Evolutionary conservation across 2,113 vertebrate genomes (phyloP).

Genomic region (Rhea americana): DNA sequence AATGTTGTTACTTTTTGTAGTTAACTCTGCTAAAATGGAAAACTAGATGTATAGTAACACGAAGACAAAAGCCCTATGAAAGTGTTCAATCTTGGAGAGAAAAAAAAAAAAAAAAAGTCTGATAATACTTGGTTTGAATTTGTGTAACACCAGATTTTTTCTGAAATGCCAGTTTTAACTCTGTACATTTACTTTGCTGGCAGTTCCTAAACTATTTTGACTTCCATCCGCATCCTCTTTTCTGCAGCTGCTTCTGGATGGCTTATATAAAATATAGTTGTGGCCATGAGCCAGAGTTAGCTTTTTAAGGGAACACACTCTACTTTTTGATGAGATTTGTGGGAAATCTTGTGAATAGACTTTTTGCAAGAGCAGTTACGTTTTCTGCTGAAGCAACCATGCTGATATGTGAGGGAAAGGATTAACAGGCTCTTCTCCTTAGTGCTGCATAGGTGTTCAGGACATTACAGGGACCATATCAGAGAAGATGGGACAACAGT

Average conservation of each 20-base stretch:
- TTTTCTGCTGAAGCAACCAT: background rate
- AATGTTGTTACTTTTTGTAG: background rate
- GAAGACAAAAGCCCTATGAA: background rate
- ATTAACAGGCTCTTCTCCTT: background rate
- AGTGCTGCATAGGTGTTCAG: background rate
- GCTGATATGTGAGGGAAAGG: background rate
- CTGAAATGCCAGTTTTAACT: background rate
- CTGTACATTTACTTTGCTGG: constrained; percentile 19
- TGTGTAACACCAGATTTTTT: background rate
- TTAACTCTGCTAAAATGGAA: background rate
- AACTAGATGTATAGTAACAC: background rate
- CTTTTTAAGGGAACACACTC: background rate
- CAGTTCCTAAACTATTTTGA: constrained; percentile 1
- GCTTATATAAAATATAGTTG: constrained; percentile 4
- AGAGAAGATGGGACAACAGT: background rate
- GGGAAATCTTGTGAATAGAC: background rate
- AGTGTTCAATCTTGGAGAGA: background rate
- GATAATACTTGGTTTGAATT: background rate
- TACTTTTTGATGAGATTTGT: background rate
- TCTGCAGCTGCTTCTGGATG: constrained; percentile 7
- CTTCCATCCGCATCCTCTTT: background rate
- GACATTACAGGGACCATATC: background rate
- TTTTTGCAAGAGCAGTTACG: background rate
- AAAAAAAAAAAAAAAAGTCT: background rate
- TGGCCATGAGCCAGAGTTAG: background rate